Percentiles rank a stretch among this genome's conserved stretches.
Evolutionary conservation across 2,113 vertebrate species (phyloP).

Genomic region (Tragulus kanchil): DNA sequence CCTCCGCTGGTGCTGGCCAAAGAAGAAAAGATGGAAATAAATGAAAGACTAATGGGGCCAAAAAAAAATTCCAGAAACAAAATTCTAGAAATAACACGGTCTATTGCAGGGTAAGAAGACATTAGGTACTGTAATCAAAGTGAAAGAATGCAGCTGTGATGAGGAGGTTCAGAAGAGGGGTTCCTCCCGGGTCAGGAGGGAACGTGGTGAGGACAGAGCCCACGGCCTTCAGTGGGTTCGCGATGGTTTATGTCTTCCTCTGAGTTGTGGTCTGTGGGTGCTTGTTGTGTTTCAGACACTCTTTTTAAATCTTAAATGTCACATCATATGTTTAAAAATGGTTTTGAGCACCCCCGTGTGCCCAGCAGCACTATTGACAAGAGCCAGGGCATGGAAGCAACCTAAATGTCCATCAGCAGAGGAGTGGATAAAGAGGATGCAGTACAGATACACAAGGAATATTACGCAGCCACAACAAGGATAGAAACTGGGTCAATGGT

Average conservation of each 20-base stretch:
- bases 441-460: neutral
- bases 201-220: neutral
- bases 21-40: too few species aligned
- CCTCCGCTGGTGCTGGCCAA: too few species aligned
- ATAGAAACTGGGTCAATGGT: neutral
- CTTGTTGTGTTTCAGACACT: neutral
- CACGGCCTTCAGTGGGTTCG: rapidly evolving
- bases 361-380: too few species aligned
- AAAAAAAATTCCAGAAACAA: neutral
- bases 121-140: too few species aligned
- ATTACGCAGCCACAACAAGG: neutral
- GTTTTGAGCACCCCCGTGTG: neutral
- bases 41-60: too few species aligned
- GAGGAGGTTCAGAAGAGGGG: neutral
- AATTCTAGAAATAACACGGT: neutral
- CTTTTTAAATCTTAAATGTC: neutral
- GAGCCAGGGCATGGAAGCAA: neutral
- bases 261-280: neutral
- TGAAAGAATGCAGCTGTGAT: rapidly evolving
- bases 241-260: neutral
- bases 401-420: neutral
- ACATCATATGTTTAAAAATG: neutral
- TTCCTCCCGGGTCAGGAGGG: neutral
- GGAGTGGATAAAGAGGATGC: neutral
- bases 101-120: rapidly evolving